These are phyloP conservation scores for Ectropis grisescens DNA, from an alignment of 1,140 invertebrate genomes.

Conservation along the genomic window DNA sequence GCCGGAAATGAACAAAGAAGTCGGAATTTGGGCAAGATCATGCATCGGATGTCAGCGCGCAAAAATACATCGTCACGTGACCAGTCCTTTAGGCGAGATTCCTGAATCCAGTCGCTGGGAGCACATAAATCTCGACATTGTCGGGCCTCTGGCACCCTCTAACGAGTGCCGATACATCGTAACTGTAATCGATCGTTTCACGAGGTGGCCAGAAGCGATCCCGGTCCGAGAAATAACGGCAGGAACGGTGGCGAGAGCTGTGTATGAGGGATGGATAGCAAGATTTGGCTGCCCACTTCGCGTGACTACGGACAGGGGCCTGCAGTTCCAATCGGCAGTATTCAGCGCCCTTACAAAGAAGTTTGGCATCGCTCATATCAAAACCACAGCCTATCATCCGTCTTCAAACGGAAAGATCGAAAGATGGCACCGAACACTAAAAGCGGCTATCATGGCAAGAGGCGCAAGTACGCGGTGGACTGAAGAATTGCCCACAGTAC, in stretches of 20 bases:
- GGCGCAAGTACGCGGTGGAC: no score
- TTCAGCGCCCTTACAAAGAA: constrained; percentile 14
- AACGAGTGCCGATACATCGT: constrained; percentile 40
- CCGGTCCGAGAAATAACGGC: constrained; percentile 48
- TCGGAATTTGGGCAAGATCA: constrained; percentile 24
- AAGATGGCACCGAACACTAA: no score
- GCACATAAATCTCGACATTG: constrained; percentile 50
- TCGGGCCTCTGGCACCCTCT: constrained; percentile 15
- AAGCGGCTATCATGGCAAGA: no score
- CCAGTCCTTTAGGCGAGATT: constrained; percentile 4
- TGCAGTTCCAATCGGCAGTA: constrained; percentile 41
- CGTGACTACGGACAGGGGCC: constrained; percentile 54
- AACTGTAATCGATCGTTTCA: constrained; percentile 58
- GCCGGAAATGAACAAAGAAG: constrained; percentile 15
- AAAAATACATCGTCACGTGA: constrained; percentile 4
- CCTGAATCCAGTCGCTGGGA: constrained; percentile 24
- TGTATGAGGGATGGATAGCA: constrained; percentile 30
- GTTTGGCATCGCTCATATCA: constrained; percentile 11
- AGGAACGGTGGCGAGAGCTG: constrained; percentile 14
- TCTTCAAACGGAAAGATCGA: no score
- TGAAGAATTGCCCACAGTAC: no score
- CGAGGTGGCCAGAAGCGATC: constrained; percentile 59
- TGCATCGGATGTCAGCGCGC: constrained; percentile 21
- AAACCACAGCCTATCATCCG: constrained; percentile 36
- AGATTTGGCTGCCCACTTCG: constrained; percentile 36